Evolutionary conservation across 1,140 invertebrate species (phyloP), one percentile per base, ranked within the genome.

Genomic region (Octopus bimaculoides): DNA sequence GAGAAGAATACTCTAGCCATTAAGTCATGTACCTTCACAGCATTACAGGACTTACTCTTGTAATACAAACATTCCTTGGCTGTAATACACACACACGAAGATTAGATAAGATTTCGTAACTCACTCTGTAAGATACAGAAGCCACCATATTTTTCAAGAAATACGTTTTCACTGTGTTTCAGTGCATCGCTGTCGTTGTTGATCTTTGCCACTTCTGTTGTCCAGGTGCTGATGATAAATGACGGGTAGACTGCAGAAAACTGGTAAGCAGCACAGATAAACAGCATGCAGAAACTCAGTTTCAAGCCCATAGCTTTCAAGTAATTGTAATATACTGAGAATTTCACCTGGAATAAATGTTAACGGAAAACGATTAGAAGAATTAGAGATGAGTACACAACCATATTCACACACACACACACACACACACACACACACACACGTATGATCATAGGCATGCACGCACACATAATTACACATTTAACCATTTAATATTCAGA

Each of bases 291-390:
- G 52, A 94, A 85, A 0, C 93, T 92, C 10, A 95, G 90, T 80
- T 93, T 89, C 82, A 94, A 89, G 71, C 96, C 96, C 78, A 97
- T 94, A 41, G 95, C 95, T 86, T 92, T 93, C 80, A 97, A 91
- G 87, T 97, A 97, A 88, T 96, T 94, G 80, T 94, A 92, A 91
- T 98, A 98, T 0, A 98, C 95, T 80, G 91, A 89, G 92, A 94
- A 94, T 92, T 96, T 95, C 0, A 96, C 94, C 94, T 95, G 88
- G 54, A 90, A 86, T 41, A 52, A 53, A 17, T 17, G 52, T 56
- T 56, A 55, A 17, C 17, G 41, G 53, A 54, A n/a, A 52, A 17
- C 77, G 55, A 52, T 54, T 12, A 77, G 52, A 52, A 54, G 26
- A 41, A 41, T 41, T 41, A 41, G 26, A 41, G 26, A 41, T 41